Percentiles rank a stretch among this genome's conserved stretches.
Conservation (phyloP, 2,797 vertebrate genomes). For the Salarias fasciatus region DNA sequence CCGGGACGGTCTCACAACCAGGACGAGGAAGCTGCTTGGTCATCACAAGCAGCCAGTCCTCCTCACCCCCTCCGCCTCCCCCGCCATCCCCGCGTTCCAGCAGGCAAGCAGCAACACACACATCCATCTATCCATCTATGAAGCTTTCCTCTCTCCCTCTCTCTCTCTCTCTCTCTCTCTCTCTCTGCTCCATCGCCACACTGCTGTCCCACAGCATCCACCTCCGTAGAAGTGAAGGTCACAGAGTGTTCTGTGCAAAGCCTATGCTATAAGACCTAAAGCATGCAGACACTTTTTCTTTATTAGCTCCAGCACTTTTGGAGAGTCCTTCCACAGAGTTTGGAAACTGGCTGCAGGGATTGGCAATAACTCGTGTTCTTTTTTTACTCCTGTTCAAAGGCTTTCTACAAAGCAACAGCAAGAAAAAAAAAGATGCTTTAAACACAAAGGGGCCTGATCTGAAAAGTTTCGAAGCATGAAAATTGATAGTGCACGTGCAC, state of each 20-base stretch:
- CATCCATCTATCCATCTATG: background rate
- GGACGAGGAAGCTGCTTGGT: constrained; percentile 63
- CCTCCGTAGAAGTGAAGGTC: constrained; percentile 20
- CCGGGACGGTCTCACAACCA: constrained; percentile 42
- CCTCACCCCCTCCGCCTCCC: constrained; percentile 1
- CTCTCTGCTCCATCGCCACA: constrained; percentile 38
- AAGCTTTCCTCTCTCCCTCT: too few species aligned
- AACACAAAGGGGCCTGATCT: too few species aligned
- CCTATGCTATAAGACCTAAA: constrained; percentile 6
- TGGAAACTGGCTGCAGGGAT: constrained; percentile 2
- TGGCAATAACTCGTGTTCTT: too few species aligned
- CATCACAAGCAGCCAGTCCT: constrained; percentile 55
- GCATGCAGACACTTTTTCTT: constrained; percentile 20
- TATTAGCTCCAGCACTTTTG: constrained; percentile 6
- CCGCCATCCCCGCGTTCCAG: constrained; percentile 18
- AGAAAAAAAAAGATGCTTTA: too few species aligned
- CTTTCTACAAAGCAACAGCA: too few species aligned
- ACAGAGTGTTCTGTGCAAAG: constrained; percentile 17
- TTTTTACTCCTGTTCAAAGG: too few species aligned
- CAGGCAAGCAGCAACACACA: constrained; percentile 47
- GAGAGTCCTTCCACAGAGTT: background rate
- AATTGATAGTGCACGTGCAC: too few species aligned
- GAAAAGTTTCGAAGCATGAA: too few species aligned
- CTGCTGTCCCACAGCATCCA: constrained; percentile 7
- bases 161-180: background rate